Base-by-base conservation (phyloP, 2,797 vertebrate species). In the Pogonophryne albipinna region DNA sequence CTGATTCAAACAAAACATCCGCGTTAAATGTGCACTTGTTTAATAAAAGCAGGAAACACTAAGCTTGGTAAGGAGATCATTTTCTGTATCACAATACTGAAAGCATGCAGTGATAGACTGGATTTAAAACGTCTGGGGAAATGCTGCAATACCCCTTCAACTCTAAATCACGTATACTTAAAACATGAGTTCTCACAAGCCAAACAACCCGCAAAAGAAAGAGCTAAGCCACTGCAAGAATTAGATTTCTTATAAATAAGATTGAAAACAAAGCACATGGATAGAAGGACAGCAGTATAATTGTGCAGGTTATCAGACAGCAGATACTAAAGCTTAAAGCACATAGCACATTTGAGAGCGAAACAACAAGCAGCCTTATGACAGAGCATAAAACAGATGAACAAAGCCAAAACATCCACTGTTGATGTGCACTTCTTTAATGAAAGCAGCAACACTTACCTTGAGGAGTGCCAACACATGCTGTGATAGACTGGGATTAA, bases 271-370 rank as follows among this genome's bases (percentile, higher is more conserved):
- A 57, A 31, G 49, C 61, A 46, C 45, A 19, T 4, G 11, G 2
- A 50, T 31, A 60, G 34, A 75, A 4, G 44, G 41, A 51, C 58
- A 23, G 58, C 63, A 41, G 41, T 10, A 20, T 16, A 6, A 61
- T 61, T 64, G 27, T 52, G 20, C 16, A 19, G 53, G 71, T 65
- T 58, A 74, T 70, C 60, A 76, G 10, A 6, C 23, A 42, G 16
- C 45, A 45, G 66, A 62, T 3, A 46, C n/a, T 17, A 44, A 23
- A 3, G 56, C 42, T 41, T 38, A 38, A 38, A 38, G 34, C 27
- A 27, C 27, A 27, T 9, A 38, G 34, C 27, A 27, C 27, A 27
- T 27, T 27, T 27, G 27, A 27, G 38, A 68, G 19, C 15, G 50
- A 38, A 65, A 17, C 68, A 72, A 23, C n/a, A 66, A 51, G 4